Conservation (phyloP, 2,113 vertebrate species). For the Pomatostomus ruficeps region DNA sequence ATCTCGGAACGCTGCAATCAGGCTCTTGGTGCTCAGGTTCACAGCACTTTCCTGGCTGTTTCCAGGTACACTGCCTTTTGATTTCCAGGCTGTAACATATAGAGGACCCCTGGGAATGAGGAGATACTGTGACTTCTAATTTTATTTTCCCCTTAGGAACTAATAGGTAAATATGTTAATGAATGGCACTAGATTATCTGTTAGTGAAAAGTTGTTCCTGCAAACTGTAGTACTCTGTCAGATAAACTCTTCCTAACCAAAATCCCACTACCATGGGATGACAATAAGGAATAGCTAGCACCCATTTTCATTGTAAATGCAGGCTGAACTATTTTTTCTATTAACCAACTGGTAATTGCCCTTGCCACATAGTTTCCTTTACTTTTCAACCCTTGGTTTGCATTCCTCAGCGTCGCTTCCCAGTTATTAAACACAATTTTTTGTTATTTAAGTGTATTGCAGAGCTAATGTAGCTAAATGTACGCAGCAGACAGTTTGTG, state of each 20-base stretch:
- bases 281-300: neutral
- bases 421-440: constrained; percentile 30
- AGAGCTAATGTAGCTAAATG: neutral
- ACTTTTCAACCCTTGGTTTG: neutral
- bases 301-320: neutral
- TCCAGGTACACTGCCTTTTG: neutral
- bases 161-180: neutral
- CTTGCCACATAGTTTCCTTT: constrained; percentile 32
- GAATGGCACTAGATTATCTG: neutral
- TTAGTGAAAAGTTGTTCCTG: neutral
- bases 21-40: neutral
- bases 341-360: neutral
- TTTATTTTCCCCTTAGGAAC: neutral
- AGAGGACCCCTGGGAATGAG: neutral
- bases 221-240: neutral
- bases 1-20: neutral
- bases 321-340: neutral
- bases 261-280: neutral
- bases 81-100: neutral
- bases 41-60: neutral
- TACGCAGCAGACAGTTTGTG: neutral
- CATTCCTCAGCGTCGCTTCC: neutral
- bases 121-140: neutral
- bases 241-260: neutral
- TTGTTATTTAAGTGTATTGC: neutral